Evolutionary conservation across 2,888 invertebrate genomes (phyloP).

Genomic region (Cryptocephalus primarius): DNA sequence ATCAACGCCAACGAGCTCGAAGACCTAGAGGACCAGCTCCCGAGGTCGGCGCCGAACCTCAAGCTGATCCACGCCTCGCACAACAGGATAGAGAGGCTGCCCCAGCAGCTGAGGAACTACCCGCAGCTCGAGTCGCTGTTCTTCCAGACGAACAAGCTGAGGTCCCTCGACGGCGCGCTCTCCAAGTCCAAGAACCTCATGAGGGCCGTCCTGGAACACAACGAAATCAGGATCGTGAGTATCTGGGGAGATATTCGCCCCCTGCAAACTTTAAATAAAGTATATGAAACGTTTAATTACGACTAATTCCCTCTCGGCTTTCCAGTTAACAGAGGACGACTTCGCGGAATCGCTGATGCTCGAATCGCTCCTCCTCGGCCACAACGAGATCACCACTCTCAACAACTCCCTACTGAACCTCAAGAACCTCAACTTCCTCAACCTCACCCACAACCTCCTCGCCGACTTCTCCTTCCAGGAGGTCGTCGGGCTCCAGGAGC

Average conservation of each 20-base stretch:
- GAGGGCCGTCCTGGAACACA: constrained; percentile 59
- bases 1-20: constrained; percentile 67
- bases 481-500: constrained; percentile 58
- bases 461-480: constrained; percentile 72
- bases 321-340: constrained; percentile 61
- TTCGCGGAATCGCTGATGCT: constrained; percentile 60
- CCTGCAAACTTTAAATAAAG: background rate
- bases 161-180: constrained; percentile 58
- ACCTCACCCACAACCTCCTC: constrained; percentile 65
- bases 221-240: constrained; percentile 61
- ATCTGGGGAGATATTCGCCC: background rate
- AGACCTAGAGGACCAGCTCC: constrained; percentile 65
- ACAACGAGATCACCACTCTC: constrained; percentile 59
- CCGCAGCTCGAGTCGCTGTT: constrained; percentile 59
- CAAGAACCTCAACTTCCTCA: constrained; percentile 54
- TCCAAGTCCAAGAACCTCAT: constrained; percentile 56
- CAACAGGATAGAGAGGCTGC: constrained; percentile 59
- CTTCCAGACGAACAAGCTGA: constrained; percentile 61
- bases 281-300: too few species aligned
- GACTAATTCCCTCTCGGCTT: too few species aligned
- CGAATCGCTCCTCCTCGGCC: constrained; percentile 59
- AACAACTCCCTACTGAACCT: constrained; percentile 64
- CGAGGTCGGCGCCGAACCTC: constrained; percentile 53
- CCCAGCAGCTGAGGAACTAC: constrained; percentile 59
- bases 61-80: constrained; percentile 61